Conservation (phyloP, 2,113 vertebrate genomes). For the Crotophaga sulcirostris region DNA sequence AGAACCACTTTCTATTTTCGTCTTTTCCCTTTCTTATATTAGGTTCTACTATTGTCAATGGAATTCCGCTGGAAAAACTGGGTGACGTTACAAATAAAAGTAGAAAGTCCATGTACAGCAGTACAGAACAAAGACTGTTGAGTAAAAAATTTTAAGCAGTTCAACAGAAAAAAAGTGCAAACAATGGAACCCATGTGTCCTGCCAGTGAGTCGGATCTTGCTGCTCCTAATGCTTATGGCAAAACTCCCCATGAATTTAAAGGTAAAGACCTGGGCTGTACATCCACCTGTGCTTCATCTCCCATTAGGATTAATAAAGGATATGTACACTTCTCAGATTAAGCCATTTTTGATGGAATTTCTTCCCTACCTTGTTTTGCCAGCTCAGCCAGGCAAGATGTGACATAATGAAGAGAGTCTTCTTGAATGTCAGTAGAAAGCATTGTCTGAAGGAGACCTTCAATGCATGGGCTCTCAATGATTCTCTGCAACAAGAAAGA, state of each 20-base stretch:
- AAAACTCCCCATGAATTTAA: neutral
- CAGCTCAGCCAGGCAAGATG: conserved; percentile 66
- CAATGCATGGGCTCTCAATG: conserved; percentile 50
- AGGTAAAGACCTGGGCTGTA: neutral
- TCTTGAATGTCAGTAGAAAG: neutral
- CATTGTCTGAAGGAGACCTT: conserved; percentile 60
- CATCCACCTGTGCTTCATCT: neutral
- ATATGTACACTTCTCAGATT: neutral
- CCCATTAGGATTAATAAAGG: neutral
- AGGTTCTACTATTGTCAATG: neutral
- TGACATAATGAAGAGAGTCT: conserved; percentile 62
- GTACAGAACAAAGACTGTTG: neutral
- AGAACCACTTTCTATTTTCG: neutral
- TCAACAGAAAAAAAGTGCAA: neutral
- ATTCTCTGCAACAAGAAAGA: conserved; percentile 47
- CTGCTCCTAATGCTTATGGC: neutral
- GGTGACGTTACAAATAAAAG: neutral
- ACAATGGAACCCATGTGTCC: neutral
- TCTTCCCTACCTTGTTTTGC: conserved; percentile 64
- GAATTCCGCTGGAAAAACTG: neutral
- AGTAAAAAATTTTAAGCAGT: neutral
- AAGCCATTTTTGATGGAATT: neutral
- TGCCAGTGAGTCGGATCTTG: neutral
- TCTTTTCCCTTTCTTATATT: neutral
- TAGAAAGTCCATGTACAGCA: neutral